These are phyloP conservation scores for Chymomyza caudatula DNA, from an alignment of 2,888 invertebrate genomes.

Conservation along the genomic window DNA sequence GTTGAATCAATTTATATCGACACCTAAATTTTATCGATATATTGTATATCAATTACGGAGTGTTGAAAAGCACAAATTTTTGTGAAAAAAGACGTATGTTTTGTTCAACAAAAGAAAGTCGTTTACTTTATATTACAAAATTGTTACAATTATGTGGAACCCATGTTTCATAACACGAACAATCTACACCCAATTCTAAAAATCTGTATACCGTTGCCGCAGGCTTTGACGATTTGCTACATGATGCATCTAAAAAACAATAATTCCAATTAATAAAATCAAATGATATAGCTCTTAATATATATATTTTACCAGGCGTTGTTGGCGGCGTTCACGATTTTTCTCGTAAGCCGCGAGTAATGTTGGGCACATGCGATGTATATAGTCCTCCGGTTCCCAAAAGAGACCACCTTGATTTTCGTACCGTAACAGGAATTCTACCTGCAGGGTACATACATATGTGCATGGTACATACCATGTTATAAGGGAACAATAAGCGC, in stretches of 20 bases:
- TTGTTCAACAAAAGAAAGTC: constrained; percentile 67
- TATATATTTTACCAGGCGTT: constrained; percentile 68
- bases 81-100: no score
- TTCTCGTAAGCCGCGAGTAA: constrained; percentile 67
- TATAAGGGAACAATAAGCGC: not conserved
- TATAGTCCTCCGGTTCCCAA: constrained; percentile 71
- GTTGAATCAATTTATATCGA: not conserved
- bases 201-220: constrained; percentile 72
- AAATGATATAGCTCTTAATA: not conserved
- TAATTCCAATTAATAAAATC: not conserved
- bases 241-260: constrained; percentile 66
- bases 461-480: not conserved
- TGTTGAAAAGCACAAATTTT: not conserved
- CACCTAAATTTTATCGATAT: not conserved
- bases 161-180: constrained; percentile 51
- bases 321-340: constrained; percentile 65
- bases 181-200: constrained; percentile 47
- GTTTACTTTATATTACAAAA: constrained; percentile 69
- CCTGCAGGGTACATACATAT: constrained; percentile 33
- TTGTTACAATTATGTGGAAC: constrained; percentile 59
- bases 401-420: constrained; percentile 63
- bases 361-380: constrained; percentile 63
- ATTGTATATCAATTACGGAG: not conserved
- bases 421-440: constrained; percentile 69
- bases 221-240: constrained; percentile 71